phyloP scores from a whole-genome alignment of 2,113 vertebrate species.

The Hypanus sabinus region DNA sequence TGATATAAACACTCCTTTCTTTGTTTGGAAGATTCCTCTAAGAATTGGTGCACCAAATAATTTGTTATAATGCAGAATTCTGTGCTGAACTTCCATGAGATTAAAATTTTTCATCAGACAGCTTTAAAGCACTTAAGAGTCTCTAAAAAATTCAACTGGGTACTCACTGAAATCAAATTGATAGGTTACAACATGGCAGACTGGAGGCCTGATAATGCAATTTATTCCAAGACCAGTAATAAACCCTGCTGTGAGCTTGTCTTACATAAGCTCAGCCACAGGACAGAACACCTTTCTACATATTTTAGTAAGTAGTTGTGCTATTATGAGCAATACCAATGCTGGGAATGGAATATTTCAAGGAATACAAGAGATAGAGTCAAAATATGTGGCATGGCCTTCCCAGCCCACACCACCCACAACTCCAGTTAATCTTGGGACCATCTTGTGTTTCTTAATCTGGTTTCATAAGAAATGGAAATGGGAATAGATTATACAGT shows the following conservation, averaged over 20 bases:
- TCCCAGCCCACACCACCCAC: neutral
- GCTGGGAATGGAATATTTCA: neutral
- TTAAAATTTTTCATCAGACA: neutral
- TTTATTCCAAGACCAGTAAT: neutral
- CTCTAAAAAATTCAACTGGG: neutral
- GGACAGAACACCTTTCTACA: neutral
- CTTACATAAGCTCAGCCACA: neutral
- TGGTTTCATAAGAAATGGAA: too few relatives aligned
- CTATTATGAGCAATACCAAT: neutral
- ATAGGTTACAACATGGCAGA: neutral
- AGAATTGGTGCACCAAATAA: too few relatives aligned
- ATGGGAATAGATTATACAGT: too few relatives aligned
- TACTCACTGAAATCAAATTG: neutral
- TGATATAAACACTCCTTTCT: too few relatives aligned
- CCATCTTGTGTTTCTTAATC: too few relatives aligned
- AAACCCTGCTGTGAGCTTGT: neutral
- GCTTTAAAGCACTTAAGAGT: neutral
- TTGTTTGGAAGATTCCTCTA: too few relatives aligned
- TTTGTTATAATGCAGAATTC: neutral
- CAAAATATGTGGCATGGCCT: neutral
- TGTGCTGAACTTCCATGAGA: neutral
- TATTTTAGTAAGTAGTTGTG: neutral
- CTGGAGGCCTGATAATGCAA: neutral
- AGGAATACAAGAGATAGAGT: neutral
- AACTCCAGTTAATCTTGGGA: neutral